A percentile compares a stretch with the other conserved stretches of the same genome.
Conservation (phyloP, 2,797 vertebrate genomes). For the Australoheros facetus region DNA sequence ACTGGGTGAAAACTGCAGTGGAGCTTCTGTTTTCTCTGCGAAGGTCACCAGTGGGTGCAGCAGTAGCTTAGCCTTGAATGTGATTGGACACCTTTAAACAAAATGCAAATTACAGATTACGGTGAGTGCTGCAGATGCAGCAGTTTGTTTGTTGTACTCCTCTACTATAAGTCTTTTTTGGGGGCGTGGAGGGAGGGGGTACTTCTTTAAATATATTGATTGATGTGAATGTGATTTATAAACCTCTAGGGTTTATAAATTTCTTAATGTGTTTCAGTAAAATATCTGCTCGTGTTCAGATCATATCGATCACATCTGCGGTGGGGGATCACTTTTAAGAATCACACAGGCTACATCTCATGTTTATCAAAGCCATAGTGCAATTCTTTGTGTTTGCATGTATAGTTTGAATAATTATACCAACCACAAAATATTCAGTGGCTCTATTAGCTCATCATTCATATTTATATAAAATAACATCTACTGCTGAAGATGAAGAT, state of each 20-base stretch:
- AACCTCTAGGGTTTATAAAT: neutral
- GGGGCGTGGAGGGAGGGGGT: too few relatives aligned
- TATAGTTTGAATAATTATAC: neutral
- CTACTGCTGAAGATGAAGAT: too few relatives aligned
- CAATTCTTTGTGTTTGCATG: neutral
- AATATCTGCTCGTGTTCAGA: neutral
- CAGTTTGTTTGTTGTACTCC: neutral
- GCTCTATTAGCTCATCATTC: too few relatives aligned
- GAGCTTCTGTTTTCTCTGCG: constrained; percentile 11
- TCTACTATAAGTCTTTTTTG: too few relatives aligned
- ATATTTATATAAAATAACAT: too few relatives aligned
- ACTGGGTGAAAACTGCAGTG: neutral
- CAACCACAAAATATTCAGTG: too few relatives aligned
- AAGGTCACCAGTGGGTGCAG: constrained; percentile 35
- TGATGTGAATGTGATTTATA: neutral
- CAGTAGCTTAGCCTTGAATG: constrained; percentile 11
- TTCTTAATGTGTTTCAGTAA: too few relatives aligned
- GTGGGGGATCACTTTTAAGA: neutral
- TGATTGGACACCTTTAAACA: neutral
- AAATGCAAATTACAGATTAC: neutral
- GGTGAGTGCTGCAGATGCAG: neutral
- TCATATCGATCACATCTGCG: neutral
- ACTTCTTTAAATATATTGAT: neutral
- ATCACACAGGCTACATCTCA: neutral
- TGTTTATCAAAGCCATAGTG: neutral